These are phyloP conservation scores for Hexactinellida sp. DNA, from an alignment of 37 sponge, comb jelly and placozoan species.

Conservation along the genomic window DNA sequence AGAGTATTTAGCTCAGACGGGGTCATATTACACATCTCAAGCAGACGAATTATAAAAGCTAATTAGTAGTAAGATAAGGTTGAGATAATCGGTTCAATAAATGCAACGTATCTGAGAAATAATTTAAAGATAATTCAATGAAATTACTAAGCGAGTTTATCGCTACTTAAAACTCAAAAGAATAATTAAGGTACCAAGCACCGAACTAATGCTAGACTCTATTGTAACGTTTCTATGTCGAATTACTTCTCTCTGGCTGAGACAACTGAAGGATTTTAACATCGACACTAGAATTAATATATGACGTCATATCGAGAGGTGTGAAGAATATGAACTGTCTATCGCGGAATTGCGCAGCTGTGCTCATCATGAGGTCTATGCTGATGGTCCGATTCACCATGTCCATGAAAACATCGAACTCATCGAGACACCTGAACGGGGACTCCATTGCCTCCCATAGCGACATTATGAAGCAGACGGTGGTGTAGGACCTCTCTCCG, in stretches of 20 bases:
- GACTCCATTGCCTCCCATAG: slow-evolving; percentile 95
- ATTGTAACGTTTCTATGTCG: too few relatives aligned
- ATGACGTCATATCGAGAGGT: slow-evolving; percentile 61
- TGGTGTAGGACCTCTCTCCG: slow-evolving; percentile 94
- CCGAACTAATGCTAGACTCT: too few relatives aligned
- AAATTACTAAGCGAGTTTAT: too few relatives aligned
- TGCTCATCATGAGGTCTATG: slow-evolving; percentile 67
- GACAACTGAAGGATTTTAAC: slow-evolving; percentile 29
- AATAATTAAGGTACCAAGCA: too few relatives aligned
- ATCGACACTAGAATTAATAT: background rate
- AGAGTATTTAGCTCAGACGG: too few relatives aligned
- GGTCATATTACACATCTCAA: too few relatives aligned
- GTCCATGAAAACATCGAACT: slow-evolving; percentile 99
- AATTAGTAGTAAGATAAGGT: too few relatives aligned
- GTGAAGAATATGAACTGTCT: slow-evolving; percentile 69
- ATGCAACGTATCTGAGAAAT: too few relatives aligned
- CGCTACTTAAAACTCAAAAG: too few relatives aligned
- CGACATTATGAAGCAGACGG: slow-evolving; percentile 89
- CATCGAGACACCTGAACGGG: slow-evolving; percentile 87
- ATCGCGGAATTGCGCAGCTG: slow-evolving; percentile 23
- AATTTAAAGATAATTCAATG: too few relatives aligned
- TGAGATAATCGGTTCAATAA: too few relatives aligned
- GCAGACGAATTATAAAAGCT: too few relatives aligned
- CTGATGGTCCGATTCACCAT: slow-evolving; percentile 81
- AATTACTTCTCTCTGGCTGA: slow-evolving; percentile 21